These are phyloP conservation scores for Stenopsyche tienmushanensis DNA, from an alignment of 1,140 invertebrate genomes.

Conservation along the genomic window DNA sequence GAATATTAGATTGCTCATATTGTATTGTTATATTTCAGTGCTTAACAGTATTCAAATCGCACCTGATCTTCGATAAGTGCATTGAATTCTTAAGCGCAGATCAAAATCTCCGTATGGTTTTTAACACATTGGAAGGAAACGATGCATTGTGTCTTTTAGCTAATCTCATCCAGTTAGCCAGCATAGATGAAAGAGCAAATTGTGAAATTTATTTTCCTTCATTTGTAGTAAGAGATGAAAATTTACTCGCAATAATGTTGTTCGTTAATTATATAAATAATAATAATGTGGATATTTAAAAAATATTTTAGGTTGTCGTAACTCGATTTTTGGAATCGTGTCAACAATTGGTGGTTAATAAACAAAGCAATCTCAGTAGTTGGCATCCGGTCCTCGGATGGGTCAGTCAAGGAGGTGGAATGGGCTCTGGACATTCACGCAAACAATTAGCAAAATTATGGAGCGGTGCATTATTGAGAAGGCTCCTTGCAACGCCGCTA, in stretches of 20 bases:
- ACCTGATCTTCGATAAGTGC: conserved; percentile 71
- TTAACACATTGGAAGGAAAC: conserved; percentile 85
- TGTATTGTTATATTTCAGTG: conserved; percentile 56
- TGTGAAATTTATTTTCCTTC: conserved; percentile 65
- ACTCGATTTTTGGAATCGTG: conserved; percentile 80
- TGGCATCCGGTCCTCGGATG: conserved; percentile 98
- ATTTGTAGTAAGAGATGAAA: conserved; percentile 62
- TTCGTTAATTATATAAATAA: conserved; percentile 7
- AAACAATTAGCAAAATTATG: conserved; percentile 83
- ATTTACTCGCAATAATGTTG: background rate
- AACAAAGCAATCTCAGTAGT: conserved; percentile 87
- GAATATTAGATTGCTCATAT: conserved; percentile 39
- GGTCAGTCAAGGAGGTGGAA: conserved; percentile 84
- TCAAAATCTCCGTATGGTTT: conserved; percentile 81
- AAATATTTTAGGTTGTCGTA: conserved; percentile 69
- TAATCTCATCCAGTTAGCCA: conserved; percentile 73
- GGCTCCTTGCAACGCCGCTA: conserved; percentile 48
- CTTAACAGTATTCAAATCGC: conserved; percentile 61
- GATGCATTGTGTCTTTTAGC: conserved; percentile 84
- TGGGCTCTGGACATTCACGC: conserved; percentile 80
- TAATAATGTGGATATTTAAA: conserved; percentile 15
- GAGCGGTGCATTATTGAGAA: conserved; percentile 62
- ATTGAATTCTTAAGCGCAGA: conserved; percentile 76
- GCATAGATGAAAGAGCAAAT: conserved; percentile 66
- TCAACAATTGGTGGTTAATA: conserved; percentile 80